Evolutionary conservation across 2,113 vertebrate genomes (phyloP).

Genomic region (Indicator indicator): DNA sequence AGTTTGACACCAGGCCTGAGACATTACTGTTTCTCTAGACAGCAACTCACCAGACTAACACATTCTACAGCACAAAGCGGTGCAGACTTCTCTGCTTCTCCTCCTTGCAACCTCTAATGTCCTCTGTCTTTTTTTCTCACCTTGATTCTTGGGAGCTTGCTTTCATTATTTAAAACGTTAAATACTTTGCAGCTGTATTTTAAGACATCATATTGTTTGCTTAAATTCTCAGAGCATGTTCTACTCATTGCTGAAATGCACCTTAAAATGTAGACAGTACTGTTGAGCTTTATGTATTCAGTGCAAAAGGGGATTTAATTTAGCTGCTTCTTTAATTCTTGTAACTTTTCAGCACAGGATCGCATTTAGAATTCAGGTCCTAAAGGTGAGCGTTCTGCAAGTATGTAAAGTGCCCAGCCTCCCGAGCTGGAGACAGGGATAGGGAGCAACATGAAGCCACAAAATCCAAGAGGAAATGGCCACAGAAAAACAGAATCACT

Average conservation of each 20-base stretch:
- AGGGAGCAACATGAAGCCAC: neutral
- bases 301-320: neutral
- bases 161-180: neutral
- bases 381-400: neutral
- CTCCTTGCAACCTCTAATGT: neutral
- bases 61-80: neutral
- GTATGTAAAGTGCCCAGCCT: too few species aligned
- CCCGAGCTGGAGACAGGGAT: neutral
- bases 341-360: neutral
- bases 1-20: neutral
- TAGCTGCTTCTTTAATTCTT: neutral
- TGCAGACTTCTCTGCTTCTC: neutral
- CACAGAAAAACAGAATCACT: too few species aligned
- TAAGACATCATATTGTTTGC: neutral
- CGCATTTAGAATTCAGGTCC: neutral
- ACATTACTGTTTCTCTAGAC: neutral
- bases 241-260: neutral
- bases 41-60: neutral
- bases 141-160: neutral
- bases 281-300: neutral
- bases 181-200: neutral
- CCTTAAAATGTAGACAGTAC: fast-evolving
- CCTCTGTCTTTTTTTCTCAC: neutral
- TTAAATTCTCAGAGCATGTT: neutral
- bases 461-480: too few species aligned